A percentile compares a stretch with the other conserved stretches of the same genome.
phyloP scores from a whole-genome alignment of 2,888 invertebrate species.

The Lasioglossum morio region DNA sequence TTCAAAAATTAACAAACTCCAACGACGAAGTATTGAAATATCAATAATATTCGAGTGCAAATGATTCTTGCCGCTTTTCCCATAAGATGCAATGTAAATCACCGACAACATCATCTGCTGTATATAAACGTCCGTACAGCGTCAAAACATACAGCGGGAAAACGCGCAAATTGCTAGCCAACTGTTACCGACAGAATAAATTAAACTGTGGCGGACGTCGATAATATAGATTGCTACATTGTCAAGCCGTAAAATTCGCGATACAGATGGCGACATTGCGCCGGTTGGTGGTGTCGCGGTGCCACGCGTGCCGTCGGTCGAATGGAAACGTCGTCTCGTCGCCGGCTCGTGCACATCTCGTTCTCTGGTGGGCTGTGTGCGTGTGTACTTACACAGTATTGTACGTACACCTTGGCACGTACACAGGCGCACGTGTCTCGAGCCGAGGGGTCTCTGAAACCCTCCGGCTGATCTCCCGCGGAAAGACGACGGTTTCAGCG shows the following conservation, averaged over 20 bases:
- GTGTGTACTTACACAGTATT: constrained; percentile 2
- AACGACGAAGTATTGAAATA: background rate
- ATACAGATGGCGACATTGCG: constrained; percentile 73
- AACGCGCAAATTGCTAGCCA: background rate
- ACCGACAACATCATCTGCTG: too few relatives aligned
- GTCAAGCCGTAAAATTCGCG: constrained; percentile 40
- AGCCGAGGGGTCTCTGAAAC: constrained; percentile 42
- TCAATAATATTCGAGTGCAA: background rate
- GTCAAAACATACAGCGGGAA: background rate
- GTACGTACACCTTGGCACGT: constrained; percentile 17
- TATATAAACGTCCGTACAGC: background rate
- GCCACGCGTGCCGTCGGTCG: constrained; percentile 61
- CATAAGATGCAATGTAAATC: too few relatives aligned
- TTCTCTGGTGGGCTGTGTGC: constrained; percentile 28
- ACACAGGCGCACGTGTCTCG: constrained; percentile 30
- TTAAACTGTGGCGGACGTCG: too few relatives aligned
- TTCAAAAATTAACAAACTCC: background rate
- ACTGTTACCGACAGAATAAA: background rate
- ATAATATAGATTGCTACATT: too few relatives aligned
- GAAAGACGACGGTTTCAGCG: constrained; percentile 46
- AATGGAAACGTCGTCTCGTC: constrained; percentile 43
- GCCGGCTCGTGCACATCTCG: constrained; percentile 52
- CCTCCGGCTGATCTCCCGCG: constrained; percentile 30
- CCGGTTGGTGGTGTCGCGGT: constrained; percentile 47
- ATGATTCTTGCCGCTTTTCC: background rate